A percentile compares a stretch with the other conserved stretches of the same genome.
These are phyloP conservation scores for Andrena fulva DNA, from an alignment of 2,888 invertebrate species.

Conservation along the genomic window DNA sequence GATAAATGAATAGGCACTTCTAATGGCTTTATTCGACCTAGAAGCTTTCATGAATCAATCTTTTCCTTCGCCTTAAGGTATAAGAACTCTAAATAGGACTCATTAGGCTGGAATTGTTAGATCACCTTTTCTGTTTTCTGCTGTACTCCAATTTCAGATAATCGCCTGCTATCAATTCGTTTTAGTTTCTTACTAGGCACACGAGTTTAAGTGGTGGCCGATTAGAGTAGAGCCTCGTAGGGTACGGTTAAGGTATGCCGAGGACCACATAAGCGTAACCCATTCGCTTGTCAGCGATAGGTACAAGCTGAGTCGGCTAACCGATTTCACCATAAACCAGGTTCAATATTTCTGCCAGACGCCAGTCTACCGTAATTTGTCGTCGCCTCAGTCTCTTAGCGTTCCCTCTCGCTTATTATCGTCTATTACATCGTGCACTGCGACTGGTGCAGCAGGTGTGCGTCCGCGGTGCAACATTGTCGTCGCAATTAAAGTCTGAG, in stretches of 20 bases:
- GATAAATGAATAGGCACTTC: too few species aligned
- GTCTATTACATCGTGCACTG: slow-evolving; percentile 69
- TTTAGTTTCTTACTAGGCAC: not conserved
- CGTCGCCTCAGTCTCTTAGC: slow-evolving; percentile 37
- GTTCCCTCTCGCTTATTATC: slow-evolving; percentile 64
- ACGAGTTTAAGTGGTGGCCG: not conserved
- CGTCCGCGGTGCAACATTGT: not conserved
- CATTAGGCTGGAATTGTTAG: too few species aligned
- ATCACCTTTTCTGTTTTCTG: too few species aligned
- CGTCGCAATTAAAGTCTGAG: not conserved
- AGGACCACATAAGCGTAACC: slow-evolving; percentile 23
- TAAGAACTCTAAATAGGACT: too few species aligned
- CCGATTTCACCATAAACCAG: slow-evolving; percentile 59
- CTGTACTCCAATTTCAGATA: not conserved
- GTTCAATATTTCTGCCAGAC: slow-evolving; percentile 43
- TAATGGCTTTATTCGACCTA: too few species aligned
- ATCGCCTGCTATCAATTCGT: not conserved
- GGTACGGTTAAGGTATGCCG: slow-evolving; percentile 30
- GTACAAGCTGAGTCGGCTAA: slow-evolving; percentile 27
- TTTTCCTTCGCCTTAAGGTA: too few species aligned
- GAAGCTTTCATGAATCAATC: too few species aligned
- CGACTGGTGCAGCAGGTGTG: slow-evolving; percentile 60
- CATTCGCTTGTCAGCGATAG: slow-evolving; percentile 34
- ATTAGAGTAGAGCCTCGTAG: not conserved
- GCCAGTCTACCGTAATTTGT: slow-evolving; percentile 46